A percentile compares a stretch with the other conserved stretches of the same genome.
These are phyloP conservation scores for Ophthalmolycus amberensis DNA, from an alignment of 2,113 vertebrate species.

Conservation along the genomic window DNA sequence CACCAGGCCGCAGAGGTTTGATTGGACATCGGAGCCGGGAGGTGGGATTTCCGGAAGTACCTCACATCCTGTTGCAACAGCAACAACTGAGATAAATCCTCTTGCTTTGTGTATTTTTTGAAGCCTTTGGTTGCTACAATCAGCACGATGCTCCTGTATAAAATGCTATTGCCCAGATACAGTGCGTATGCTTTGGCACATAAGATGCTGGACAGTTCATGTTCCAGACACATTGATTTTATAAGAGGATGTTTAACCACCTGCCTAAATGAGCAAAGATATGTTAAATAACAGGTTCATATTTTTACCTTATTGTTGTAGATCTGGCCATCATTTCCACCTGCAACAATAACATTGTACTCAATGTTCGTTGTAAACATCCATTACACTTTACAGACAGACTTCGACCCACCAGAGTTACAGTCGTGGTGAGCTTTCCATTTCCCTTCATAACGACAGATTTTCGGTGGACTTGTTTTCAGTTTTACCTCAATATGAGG, in stretches of 20 bases:
- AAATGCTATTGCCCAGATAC: neutral
- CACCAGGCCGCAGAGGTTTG: no score
- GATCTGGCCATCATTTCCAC: neutral
- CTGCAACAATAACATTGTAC: neutral
- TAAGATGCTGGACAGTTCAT: neutral
- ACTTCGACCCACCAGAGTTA: neutral
- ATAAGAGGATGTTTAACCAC: neutral
- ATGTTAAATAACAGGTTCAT: neutral
- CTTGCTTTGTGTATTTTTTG: no score
- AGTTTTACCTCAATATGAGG: neutral
- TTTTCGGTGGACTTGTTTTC: no score
- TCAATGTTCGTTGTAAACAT: neutral
- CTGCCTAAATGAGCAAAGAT: neutral
- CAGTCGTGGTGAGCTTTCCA: neutral
- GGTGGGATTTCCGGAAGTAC: neutral
- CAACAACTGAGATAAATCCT: neutral
- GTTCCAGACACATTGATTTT: conserved; percentile 7
- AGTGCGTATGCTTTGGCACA: neutral
- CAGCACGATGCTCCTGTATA: neutral
- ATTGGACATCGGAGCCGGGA: neutral
- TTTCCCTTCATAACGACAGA: neutral
- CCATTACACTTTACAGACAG: neutral
- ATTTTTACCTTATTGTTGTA: neutral
- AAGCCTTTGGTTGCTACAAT: neutral
- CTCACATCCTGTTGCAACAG: neutral